A percentile compares a stretch with the other conserved stretches of the same genome.
phyloP scores from a whole-genome alignment of 2,113 vertebrate species.

The Sarotherodon lohbergeri region DNA sequence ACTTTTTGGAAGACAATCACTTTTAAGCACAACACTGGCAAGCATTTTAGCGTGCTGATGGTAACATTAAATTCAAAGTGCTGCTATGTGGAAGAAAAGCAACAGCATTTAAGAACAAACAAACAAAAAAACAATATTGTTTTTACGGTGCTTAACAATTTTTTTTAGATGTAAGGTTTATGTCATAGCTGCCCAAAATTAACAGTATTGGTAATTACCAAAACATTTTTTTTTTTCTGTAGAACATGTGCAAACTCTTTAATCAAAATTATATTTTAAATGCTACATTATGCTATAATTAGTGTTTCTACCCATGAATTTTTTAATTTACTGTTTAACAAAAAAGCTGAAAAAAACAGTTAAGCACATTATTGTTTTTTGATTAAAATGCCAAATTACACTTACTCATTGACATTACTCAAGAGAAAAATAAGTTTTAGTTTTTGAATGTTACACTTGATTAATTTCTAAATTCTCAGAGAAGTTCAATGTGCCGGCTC shows the following conservation, averaged over 20 bases:
- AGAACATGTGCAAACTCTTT: neutral
- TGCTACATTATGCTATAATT: neutral
- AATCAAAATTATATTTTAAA: fast-evolving
- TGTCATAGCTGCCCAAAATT: neutral
- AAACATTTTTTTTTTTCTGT: neutral
- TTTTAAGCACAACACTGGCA: neutral
- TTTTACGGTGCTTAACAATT: neutral
- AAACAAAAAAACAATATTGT: neutral
- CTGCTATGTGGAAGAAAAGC: neutral
- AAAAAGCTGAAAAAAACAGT: neutral
- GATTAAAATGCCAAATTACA: neutral
- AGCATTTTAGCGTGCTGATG: neutral
- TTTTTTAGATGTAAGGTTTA: neutral
- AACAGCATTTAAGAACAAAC: neutral
- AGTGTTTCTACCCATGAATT: neutral
- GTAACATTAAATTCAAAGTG: neutral
- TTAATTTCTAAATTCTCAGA: neutral
- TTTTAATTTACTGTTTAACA: neutral
- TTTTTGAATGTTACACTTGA: neutral
- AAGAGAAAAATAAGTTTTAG: neutral
- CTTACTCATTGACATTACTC: neutral
- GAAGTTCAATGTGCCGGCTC: neutral
- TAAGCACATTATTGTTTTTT: neutral
- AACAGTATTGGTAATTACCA: neutral
- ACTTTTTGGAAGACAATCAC: neutral